A percentile compares a stretch with the other conserved stretches of the same genome.
Conservation (phyloP, 1,140 invertebrate genomes). For the Coelopa frigida region DNA sequence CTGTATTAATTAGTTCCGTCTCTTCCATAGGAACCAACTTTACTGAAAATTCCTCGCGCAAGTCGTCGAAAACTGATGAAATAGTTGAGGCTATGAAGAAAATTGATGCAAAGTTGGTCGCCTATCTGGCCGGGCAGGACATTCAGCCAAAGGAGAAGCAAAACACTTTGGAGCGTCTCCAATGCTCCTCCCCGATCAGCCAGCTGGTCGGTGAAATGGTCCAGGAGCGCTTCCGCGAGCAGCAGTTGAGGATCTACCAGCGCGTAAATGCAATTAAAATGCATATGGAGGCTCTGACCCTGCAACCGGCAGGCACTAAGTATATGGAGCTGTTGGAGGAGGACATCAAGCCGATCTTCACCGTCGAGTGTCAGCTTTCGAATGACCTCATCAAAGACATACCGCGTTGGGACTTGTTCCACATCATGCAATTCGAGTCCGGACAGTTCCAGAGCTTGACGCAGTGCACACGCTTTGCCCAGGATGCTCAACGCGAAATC, state of each 20-base stretch:
- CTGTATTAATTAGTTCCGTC: too few relatives aligned
- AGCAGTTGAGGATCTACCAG: conserved; percentile 23
- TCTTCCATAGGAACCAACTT: too few relatives aligned
- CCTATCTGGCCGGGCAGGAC: conserved; percentile 27
- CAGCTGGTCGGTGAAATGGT: not conserved
- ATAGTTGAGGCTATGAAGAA: conserved; percentile 42
- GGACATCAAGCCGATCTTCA: conserved; percentile 38
- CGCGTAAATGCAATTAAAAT: conserved; percentile 28
- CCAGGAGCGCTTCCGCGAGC: not conserved
- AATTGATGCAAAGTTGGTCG: conserved; percentile 35
- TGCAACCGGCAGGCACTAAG: conserved; percentile 36
- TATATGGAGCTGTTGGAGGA: conserved; percentile 36
- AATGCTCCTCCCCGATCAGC: conserved; percentile 8
- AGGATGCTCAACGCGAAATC: conserved; percentile 28
- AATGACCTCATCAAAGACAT: conserved; percentile 26
- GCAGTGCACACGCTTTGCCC: conserved; percentile 38
- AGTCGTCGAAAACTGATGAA: conserved; percentile 22
- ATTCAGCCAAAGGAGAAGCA: conserved; percentile 9
- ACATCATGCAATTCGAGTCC: conserved; percentile 41
- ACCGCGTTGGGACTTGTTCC: conserved; percentile 30
- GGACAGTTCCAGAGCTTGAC: conserved; percentile 40
- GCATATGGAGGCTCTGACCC: conserved; percentile 33
- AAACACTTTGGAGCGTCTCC: conserved; percentile 3
- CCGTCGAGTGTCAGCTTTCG: conserved; percentile 37
- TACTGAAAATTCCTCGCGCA: too few relatives aligned